Base-by-base conservation (phyloP, 1,140 invertebrate genomes). In the Drosophila yakuba region DNA sequence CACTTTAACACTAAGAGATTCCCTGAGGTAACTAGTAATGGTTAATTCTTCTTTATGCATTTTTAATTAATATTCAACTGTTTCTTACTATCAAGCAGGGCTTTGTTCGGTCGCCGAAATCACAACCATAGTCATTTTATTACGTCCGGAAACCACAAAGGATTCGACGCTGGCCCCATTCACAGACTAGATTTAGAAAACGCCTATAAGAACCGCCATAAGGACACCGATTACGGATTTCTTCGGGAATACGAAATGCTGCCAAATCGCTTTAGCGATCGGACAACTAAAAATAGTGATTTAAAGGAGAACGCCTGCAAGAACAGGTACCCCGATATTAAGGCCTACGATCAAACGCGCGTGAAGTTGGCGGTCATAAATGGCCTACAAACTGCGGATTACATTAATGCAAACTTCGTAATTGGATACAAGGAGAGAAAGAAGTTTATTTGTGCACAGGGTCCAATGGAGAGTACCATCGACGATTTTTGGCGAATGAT, bases 401-500 rank as follows among this genome's bases (percentile, higher is more conserved):
- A 99, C 86, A 97, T 98, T 57, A 99, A 99, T 91, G 97, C 98
- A 0, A 98, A 98, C 89, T 97, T 96, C 82, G 97, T 98, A 1
- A 94, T 97, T 83, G 96, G 97, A 10, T 98, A 98, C 86, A 98
- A 98, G 93, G 96, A 97, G 84, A 93, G 97, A n/a, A 98, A 98
- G 88, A 97, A 97, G 82, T 98, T 98, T 86, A 98, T 98, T 74
- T 98, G 97, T 93, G 97, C 97, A 11, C 97, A 92, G 94, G 97
- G 97, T 0, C 98, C 98, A 0, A 97, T 98, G 94, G 97, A 98
- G 57, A 96, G 96, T 28, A 99, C 98, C 0, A 96, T 98, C 1
- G 96, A 95, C 77, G 98, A 99, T 92, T 99, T 99, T 93, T 99
- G 98, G 98, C 94, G 97, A 58, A 98, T 99, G 97, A 96, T 99